A percentile compares a stretch with the other conserved stretches of the same genome.
Conservation (phyloP, 1,140 invertebrate genomes). For the Drosophila obscura region DNA sequence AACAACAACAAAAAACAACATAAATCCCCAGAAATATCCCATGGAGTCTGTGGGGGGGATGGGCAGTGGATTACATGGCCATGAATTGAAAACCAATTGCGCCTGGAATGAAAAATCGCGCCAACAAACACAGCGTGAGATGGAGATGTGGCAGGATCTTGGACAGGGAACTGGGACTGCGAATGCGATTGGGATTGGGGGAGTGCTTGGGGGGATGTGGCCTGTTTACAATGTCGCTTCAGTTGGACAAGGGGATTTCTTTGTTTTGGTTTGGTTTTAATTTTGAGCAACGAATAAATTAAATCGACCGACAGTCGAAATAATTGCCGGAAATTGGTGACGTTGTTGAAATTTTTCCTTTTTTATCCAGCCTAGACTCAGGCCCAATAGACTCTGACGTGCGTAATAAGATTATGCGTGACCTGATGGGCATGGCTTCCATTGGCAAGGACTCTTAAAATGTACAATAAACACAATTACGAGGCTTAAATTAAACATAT, state of each 20-base stretch:
- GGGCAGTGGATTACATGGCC: constrained; percentile 63
- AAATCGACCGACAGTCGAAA: constrained; percentile 79
- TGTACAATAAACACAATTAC: constrained; percentile 3
- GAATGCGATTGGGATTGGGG: constrained; percentile 17
- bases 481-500: constrained; percentile 29
- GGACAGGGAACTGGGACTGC: not conserved
- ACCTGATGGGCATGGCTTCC: constrained; percentile 23
- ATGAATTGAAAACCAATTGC: constrained; percentile 83
- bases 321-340: constrained; percentile 80
- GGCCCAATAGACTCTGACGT: constrained; percentile 12
- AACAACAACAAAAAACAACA: constrained; percentile 67
- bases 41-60: constrained; percentile 51
- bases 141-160: not conserved
- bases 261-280: constrained; percentile 76
- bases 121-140: constrained; percentile 63
- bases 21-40: constrained; percentile 82
- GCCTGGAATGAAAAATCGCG: constrained; percentile 79
- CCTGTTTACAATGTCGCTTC: constrained; percentile 67
- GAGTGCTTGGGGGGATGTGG: constrained; percentile 37
- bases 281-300: constrained; percentile 81
- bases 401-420: constrained; percentile 53
- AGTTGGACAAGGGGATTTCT: constrained; percentile 80
- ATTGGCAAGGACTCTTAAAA: constrained; percentile 25
- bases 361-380: constrained; percentile 4
- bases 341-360: constrained; percentile 54